Evolutionary conservation across 1,140 invertebrate species (phyloP).

Genomic region (Homarus americanus): DNA sequence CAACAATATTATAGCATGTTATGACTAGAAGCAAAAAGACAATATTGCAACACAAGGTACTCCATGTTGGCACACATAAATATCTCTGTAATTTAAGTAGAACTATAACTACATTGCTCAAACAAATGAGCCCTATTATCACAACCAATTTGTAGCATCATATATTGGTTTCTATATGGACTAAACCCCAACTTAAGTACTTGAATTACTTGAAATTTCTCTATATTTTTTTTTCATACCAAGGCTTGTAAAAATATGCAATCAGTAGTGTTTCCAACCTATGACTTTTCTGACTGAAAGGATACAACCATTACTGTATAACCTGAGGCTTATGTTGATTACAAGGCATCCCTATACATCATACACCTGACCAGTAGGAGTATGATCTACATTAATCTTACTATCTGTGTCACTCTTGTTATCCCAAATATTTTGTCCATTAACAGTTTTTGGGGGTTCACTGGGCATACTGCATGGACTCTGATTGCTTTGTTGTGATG

Average conservation of each 20-base stretch:
- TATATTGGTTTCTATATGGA: not conserved
- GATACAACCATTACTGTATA: not conserved
- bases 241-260: slow-evolving; percentile 12
- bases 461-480: not conserved
- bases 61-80: not conserved
- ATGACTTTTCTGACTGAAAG: not conserved
- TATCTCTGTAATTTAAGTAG: not conserved
- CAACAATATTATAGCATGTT: slow-evolving; percentile 10
- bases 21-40: slow-evolving; percentile 47
- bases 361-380: slow-evolving; percentile 43
- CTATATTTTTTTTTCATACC: not conserved
- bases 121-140: not conserved
- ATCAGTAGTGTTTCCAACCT: not conserved
- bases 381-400: not conserved
- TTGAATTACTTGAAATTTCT: too few relatives aligned
- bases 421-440: too few relatives aligned
- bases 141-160: not conserved
- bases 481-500: not conserved
- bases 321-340: slow-evolving; percentile 1
- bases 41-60: slow-evolving; percentile 18
- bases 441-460: not conserved
- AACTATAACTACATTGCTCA: not conserved
- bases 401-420: not conserved
- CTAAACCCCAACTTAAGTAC: not conserved
- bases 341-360: slow-evolving; percentile 43